Conservation (phyloP, 2,113 vertebrate genomes). For the Paramormyrops kingsleyae region DNA sequence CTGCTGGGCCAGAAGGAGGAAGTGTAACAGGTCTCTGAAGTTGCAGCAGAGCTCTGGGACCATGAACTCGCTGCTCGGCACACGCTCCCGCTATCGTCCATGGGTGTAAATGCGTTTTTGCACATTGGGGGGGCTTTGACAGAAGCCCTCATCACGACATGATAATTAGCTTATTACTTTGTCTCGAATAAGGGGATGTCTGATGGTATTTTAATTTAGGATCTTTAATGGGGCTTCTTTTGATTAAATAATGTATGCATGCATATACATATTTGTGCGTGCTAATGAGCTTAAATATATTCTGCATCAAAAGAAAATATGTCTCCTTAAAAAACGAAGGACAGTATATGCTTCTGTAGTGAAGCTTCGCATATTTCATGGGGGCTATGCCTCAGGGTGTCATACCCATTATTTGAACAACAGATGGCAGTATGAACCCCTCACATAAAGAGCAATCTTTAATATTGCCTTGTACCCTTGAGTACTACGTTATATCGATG, state of each 20-base stretch:
- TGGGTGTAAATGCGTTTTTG: background rate
- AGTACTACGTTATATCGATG: background rate
- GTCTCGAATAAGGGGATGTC: conserved; percentile 32
- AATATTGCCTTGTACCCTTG: conserved; percentile 9
- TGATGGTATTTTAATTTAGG: conserved; percentile 52
- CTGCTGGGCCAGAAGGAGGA: background rate
- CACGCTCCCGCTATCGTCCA: background rate
- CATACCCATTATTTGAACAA: conserved; percentile 25
- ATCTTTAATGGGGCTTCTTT: conserved; percentile 47
- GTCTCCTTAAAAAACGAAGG: background rate
- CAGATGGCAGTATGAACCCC: conserved; percentile 48
- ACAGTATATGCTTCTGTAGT: background rate
- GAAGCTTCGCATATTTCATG: background rate
- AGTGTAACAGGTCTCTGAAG: background rate
- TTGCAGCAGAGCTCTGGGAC: background rate
- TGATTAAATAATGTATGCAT: conserved; percentile 65
- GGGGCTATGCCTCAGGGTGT: background rate
- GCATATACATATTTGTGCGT: conserved; percentile 46
- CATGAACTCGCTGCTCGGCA: background rate
- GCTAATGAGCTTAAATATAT: conserved; percentile 23
- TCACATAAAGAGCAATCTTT: background rate
- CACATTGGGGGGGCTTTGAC: conserved; percentile 10
- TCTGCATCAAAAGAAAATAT: conserved; percentile 13
- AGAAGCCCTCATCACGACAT: conserved; percentile 40
- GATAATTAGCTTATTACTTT: conserved; percentile 44